phyloP scores from a whole-genome alignment of 2,113 vertebrate species.

The Hemichromis elongatus region DNA sequence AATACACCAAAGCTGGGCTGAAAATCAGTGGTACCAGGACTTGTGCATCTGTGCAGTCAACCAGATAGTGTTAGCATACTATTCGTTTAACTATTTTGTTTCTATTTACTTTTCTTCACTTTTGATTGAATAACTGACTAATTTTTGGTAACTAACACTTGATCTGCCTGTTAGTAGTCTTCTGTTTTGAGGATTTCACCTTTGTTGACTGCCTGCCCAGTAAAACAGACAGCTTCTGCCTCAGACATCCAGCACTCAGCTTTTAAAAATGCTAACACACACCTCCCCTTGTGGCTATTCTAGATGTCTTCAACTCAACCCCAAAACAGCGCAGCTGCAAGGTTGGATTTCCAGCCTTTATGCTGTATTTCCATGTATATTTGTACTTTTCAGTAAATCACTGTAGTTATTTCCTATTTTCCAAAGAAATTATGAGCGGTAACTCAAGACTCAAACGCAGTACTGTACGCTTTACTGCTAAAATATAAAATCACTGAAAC shows the following conservation, averaged over 20 bases:
- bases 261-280: neutral
- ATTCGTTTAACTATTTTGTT: no score
- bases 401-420: neutral
- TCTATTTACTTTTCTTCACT: no score
- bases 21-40: no score
- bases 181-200: neutral
- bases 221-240: neutral
- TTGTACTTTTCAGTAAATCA: neutral
- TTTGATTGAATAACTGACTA: no score
- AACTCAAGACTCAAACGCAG: neutral
- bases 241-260: neutral
- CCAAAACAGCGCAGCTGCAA: neutral
- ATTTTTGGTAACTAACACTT: neutral
- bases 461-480: accelerated
- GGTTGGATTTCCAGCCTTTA: neutral
- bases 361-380: neutral
- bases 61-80: no score
- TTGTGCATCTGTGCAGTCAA: no score
- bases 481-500: neutral
- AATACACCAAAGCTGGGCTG: no score
- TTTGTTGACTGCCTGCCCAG: neutral
- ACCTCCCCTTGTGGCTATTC: neutral
- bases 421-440: neutral
- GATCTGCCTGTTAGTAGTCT: neutral
- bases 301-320: neutral